Base-by-base conservation (phyloP, 2,888 invertebrate species). In the Gastrophysa polygoni region DNA sequence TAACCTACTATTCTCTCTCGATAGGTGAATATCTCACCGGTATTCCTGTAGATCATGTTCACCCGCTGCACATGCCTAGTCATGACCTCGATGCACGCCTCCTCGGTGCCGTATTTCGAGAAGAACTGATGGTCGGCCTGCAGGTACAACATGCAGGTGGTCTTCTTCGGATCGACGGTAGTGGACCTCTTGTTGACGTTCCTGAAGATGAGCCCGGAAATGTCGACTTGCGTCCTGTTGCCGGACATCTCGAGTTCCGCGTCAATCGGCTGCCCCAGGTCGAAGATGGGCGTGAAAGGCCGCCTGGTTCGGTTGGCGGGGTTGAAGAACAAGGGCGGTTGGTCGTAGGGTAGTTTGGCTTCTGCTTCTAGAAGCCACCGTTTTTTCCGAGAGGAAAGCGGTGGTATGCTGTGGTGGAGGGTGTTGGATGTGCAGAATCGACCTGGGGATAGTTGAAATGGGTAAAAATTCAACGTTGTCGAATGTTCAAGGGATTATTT, bases 61-160 rank as follows among this genome's bases (percentile, higher is more conserved):
- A 96, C 95, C 78, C 95, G 88, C 80, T 96, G 96, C 29, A 96
- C 96, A 80, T 96, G 96, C 56, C 95, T 85, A 6, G 96, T 96
- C 88, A 97, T 95, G 63, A 95, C 94, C 82, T 96, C 96, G 71
- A 96, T 95, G 79, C 96, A 95, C 1, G 95, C 93, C 79, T 96
- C 96, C 75, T 95, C 95, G 2, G 93, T 91, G 59, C 94, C 95
- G 83, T 97, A 95, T 82, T 95, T 91, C 78, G 95, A 91, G 83
- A 92, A 98, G 82, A 99, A 95, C 82, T 96, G 91, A 82, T 98
- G 97, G 83, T 95, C 95, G 2, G 98, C 97, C 82, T 98, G 96
- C 75, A 99, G 85, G 81, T 96, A 97, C 60, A 98, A 86, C 87
- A 96, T 92, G 78, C 98, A 98, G 0, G 96, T 96, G 38, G 93